Base-by-base conservation (phyloP, 1,140 invertebrate species). In the Lepidurus couesii region DNA sequence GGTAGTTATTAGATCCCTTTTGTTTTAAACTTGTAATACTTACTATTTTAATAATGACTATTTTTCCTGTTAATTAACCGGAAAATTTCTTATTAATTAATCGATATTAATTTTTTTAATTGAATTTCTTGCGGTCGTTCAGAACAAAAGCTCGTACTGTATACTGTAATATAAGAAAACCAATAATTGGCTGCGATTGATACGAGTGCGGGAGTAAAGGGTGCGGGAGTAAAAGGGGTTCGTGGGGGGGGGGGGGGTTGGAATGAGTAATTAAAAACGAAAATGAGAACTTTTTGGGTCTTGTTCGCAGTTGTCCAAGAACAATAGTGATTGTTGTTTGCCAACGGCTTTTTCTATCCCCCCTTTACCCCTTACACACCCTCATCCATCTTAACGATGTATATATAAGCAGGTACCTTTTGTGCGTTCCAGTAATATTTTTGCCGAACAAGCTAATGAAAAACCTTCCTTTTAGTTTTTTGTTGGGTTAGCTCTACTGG, bases 311-410 rank as follows among this genome's bases (percentile, higher is more conserved):
- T 65, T 65, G 53, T 65, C 53, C 53, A 65, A 65, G 53, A 65
- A 65, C 53, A 65, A 65, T 21, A 65, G 21, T 21, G 53, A 4
- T 34, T 34, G 53, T n/a, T 65, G 53, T 65, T 65, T 65, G 53
- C 21, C 53, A 65, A 65, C 8, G n/a, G 21, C n/a, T 65, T 21
- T 65, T 65, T 21, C 6, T 65, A 13, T 65, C 53, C 21, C 21
- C 21, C 21, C 53, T 65, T 21, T 21, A n/a, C 53, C 53, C 21
- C 3, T 65, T 21, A 1, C 47, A 65, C n/a, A 13, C 53, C 21
- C 53, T 65, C 53, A 7, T 65, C 13, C 53, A 21, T 65, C 53
- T 65, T 65, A 65, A 65, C 53, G 53, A 65, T 65, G 53, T 65
- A 65, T 65, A 21, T 65, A 13, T 65, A 65, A 65, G 53, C 53